Base-by-base conservation (phyloP, 2,888 invertebrate genomes). In the Troides oblongomaculatus region DNA sequence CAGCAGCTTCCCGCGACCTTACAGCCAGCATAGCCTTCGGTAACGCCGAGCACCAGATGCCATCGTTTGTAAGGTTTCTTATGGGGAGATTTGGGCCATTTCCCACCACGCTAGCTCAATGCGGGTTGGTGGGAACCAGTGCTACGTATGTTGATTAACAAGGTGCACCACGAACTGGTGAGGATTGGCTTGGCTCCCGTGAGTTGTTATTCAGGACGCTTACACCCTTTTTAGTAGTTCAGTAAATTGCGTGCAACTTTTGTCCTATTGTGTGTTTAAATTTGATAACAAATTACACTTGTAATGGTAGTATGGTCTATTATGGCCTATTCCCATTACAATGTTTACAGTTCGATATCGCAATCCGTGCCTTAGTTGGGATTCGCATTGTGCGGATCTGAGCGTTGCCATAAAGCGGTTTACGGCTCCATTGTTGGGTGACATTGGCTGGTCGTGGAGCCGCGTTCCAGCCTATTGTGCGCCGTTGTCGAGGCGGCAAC, bases 371-470 rank as follows among this genome's bases (percentile, higher is more conserved):
- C 60, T 59, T 25, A 62, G 59, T 62, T 62, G 30, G 25, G n/a
- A 65, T 62, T 65, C 46, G 21, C 62, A 65, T 69, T 65, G 69
- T 65, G 70, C 66, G 21, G 59, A 66, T 59, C 50, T 50, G 62
- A 59, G 66, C 17, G n/a, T 39, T 12, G 36, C 66, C n/a, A 66
- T 66, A 70, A 70, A 70, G 59, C 66, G 62, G 71, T 80, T 82
- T 77, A 79, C 74, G 69, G 74, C 75, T 74, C 73, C 79, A 81
- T 83, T 82, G 82, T 82, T 77, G 71, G 61, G 70, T 66, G 66
- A 70, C 66, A 70, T 70, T 70, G 66, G n/a, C 57, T 23, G 46
- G 25, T 58, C 21, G 59, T 39, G 61, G 30, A 59, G 60, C 59
- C 30, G 43, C 39, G 59, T 66, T 65, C 59, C 66, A 62, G 59